These are phyloP conservation scores for Drosophila murphyi DNA, from an alignment of 1,140 invertebrate species.

Conservation along the genomic window DNA sequence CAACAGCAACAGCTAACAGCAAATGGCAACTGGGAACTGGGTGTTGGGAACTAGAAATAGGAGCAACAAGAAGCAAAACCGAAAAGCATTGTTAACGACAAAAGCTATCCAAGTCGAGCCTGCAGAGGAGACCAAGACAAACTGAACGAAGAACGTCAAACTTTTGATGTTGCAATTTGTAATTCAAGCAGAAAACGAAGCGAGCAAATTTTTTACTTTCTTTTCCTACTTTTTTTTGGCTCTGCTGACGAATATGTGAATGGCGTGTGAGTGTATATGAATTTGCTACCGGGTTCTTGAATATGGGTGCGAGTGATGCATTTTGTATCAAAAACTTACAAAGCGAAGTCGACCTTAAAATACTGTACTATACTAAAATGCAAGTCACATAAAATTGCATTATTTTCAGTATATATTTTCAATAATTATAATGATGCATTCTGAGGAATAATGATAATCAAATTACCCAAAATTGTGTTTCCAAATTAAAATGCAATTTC, in stretches of 20 bases:
- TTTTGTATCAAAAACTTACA: conserved; percentile 61
- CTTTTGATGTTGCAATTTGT: conserved; percentile 84
- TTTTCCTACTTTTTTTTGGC: conserved; percentile 43
- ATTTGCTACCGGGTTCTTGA: conserved; percentile 31
- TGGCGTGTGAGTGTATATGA: conserved; percentile 47
- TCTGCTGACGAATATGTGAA: conserved; percentile 55
- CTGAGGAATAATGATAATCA: too few species aligned
- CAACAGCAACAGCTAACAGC: conserved; percentile 47
- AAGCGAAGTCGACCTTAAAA: conserved; percentile 14
- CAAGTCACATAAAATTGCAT: neutral
- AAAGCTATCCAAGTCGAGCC: conserved; percentile 47
- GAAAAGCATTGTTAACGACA: conserved; percentile 80
- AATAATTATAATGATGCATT: too few species aligned
- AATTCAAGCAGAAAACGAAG: conserved; percentile 84
- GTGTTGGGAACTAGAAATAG: conserved; percentile 23
- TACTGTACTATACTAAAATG: neutral
- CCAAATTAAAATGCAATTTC: too few species aligned
- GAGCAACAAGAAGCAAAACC: conserved; percentile 49
- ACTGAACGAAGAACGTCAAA: conserved; percentile 78
- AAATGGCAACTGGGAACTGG: conserved; percentile 17
- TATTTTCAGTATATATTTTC: neutral
- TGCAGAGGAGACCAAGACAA: conserved; percentile 9
- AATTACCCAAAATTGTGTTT: too few species aligned
- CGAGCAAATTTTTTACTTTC: conserved; percentile 69
- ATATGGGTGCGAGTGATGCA: conserved; percentile 32